These are phyloP conservation scores for Oscheius sp. DNA, from an alignment of 2,888 invertebrate species.

Conservation along the genomic window DNA sequence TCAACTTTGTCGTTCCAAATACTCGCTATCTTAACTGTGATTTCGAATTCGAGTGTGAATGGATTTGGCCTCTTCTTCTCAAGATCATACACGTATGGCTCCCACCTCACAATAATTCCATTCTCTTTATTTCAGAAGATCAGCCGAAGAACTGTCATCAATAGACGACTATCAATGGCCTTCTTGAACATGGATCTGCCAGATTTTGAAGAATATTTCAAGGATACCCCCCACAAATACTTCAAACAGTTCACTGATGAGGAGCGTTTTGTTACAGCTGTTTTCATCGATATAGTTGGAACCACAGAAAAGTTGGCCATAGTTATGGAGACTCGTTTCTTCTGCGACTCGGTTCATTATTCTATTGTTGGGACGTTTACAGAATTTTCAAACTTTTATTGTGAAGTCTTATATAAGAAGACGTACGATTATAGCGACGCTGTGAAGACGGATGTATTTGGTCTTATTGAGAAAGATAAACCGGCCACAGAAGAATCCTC, in stretches of 20 bases:
- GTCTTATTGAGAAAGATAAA: too few relatives aligned
- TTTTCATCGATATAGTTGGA: not conserved
- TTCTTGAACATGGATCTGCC: not conserved
- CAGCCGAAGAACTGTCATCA: not conserved
- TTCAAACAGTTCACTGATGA: not conserved
- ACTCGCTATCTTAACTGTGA: not conserved
- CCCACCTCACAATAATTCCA: not conserved
- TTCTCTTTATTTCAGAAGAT: not conserved
- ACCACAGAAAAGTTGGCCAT: not conserved
- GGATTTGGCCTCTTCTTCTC: not conserved
- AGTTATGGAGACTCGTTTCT: not conserved
- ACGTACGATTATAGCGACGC: not conserved
- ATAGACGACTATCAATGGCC: not conserved
- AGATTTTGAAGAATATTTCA: not conserved
- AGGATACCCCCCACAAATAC: not conserved
- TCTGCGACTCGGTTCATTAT: not conserved
- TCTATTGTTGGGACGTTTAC: not conserved
- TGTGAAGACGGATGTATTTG: not conserved
- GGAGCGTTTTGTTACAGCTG: not conserved
- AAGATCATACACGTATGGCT: not conserved
- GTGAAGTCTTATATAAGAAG: not conserved
- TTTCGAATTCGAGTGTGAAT: constrained; percentile 2
- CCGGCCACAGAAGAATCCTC: too few relatives aligned
- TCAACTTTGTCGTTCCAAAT: not conserved
- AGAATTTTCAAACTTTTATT: constrained; percentile 8